phyloP scores from a whole-genome alignment of 2,797 vertebrate species.

The Sebastes wilsoni region DNA sequence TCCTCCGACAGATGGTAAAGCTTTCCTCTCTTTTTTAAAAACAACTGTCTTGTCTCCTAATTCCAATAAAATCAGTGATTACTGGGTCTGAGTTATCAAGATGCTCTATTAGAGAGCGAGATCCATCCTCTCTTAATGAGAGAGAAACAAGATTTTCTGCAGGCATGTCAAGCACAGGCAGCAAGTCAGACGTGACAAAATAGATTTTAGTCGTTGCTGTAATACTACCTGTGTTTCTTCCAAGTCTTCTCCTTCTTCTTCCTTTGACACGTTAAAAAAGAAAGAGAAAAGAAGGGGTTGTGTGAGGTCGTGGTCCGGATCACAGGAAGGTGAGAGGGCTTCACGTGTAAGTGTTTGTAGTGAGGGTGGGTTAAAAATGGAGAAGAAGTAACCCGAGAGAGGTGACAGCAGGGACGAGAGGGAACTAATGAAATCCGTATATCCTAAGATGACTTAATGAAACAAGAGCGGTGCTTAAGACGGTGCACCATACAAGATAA shows the following conservation, averaged over 20 bases:
- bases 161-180: conserved; percentile 21
- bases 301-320: conserved; percentile 32
- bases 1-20: background rate
- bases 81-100: background rate
- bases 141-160: background rate
- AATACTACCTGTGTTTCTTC: conserved; percentile 69
- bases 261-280: conserved; percentile 28
- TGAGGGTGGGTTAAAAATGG: conserved; percentile 39
- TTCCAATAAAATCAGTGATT: background rate
- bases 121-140: background rate
- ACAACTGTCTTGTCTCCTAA: background rate
- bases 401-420: background rate
- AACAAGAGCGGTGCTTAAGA: conserved; percentile 20
- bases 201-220: background rate
- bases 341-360: conserved; percentile 36
- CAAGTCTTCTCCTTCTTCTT: conserved; percentile 58
- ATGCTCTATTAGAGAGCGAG: background rate
- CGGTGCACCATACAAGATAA: background rate
- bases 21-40: background rate
- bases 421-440: background rate
- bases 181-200: conserved; percentile 5
- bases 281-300: conserved; percentile 31
- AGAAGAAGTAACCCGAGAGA: conserved; percentile 19
- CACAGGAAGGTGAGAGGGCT: conserved; percentile 20
- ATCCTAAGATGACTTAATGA: conserved; percentile 1